Evolutionary conservation across 1,140 invertebrate genomes (phyloP), one percentile per base, ranked within the genome.

Genomic region (Panagrolaimus sp.): DNA sequence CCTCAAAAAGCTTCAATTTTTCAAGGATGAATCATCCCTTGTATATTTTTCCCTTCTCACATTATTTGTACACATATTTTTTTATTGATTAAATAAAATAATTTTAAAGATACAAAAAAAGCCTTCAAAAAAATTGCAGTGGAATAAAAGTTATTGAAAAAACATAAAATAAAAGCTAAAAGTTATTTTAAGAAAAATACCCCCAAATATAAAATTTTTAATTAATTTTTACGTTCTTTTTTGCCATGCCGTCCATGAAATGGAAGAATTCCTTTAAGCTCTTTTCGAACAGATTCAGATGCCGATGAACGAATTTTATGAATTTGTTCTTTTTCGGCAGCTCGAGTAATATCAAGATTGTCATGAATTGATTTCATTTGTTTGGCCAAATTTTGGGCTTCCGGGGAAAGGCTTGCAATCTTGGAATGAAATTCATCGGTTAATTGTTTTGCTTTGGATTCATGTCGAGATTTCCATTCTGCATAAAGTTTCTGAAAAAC

Each of bases 221-320:
- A 38, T 38, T 38, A 38, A 38, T 38, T 20, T 3, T 57, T 57
- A 11, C 51, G 3, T 14, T 9, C 51, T 20, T 57, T 20, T 9
- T 31, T 31, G 11, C 45, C 42, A 31, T 64, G 63, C 27, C 45
- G 42, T 13, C 45, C 45, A 47, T 64, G 63, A 13, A 11, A 31
- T 20, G 63, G 63, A 20, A 64, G 45, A 23, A 64, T 47, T 16
- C 16, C 20, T 64, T 64, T 64, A 4, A 64, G 63, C 63, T 64
- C 63, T 31, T 64, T 64, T 27, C 63, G 63, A 11, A 64, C 63
- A n/a, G 42, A 13, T n/a, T 64, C 63, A 11, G 63, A 43, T 0
- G 63, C 63, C 25, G 9, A 20, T 47, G 20, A 23, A 13, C 23
- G 20, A 5, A 64, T 20, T 47, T 64, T 31, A 23, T 64, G 42